Evolutionary conservation across 2,888 invertebrate genomes (phyloP), one percentile per base, ranked within the genome.

Genomic region (Patella caerulea): DNA sequence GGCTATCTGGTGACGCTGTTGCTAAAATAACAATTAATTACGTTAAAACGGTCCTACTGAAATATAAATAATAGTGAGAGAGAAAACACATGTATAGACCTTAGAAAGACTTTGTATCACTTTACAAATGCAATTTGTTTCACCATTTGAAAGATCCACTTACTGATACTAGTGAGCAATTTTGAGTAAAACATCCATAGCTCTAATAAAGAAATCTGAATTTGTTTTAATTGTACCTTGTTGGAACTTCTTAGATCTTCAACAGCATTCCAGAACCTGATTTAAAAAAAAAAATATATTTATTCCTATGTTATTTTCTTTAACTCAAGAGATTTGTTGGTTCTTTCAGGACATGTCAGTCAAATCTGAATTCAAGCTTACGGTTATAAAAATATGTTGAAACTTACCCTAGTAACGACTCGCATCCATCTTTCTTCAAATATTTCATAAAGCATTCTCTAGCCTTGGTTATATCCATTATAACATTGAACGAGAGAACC

Each of bases 241-340:
- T 85, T 84, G 54, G 86, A 82, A 78, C 94, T 93, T 82, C 95
- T 94, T 81, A 97, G 92, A 91, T 96, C 96, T 88, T 97, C 96
- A 0, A 96, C 96, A 0, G 96, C 95, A 86, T 94, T 94, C 95
- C 96, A 97, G 84, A 95, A 97, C 0, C 96, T 91, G 80, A 56
- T 45, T 45, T 45, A 4, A 45, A 45, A 45, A 29, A 2, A 29
- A 83, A 80, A 65, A 77, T 73, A n/a, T 19, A n/a, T n/a, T 11
- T 65, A 65, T n/a, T n/a, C 14, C 3, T 65, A n/a, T n/a, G 4
- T n/a, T 65, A 65, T 65, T 65, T 19, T 65, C 12, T 45, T 7
- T 9, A 45, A 45, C 45, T 1, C 9, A 45, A 45, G 45, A 45
- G 45, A 45, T 45, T 9, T 45, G 4, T 45, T 45, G 45, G 45